Evolutionary conservation across 1,140 invertebrate genomes (phyloP), one percentile per base, ranked within the genome.

Genomic region (Drosophila aff.): DNA sequence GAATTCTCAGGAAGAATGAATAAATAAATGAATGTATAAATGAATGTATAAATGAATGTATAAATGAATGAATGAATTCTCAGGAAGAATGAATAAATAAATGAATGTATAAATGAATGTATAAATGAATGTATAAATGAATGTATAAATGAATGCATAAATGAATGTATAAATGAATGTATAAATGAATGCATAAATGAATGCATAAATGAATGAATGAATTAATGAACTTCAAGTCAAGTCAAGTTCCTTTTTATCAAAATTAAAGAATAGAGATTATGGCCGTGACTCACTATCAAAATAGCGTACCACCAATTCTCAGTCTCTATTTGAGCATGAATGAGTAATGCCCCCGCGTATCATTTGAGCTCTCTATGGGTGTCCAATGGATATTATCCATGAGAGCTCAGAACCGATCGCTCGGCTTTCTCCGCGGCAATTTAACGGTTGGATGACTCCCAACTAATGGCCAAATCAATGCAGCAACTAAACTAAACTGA

Each of bases 401-500:
- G 7, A 53, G 26, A 53, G 26, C 10, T 41, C 50, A 16, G 61
- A 64, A n/a, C 52, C 57, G 16, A 63, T 66, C 28, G 40, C 40
- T 31, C 23, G 43, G 59, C 64, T 66, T 64, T 66, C 64, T 63
- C 64, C 61, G 23, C n/a, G 18, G n/a, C 43, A 64, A 64, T 74
- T 64, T 49, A 64, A 64, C 58, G 69, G 69, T 41, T 33, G 73
- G 33, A 9, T 16, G 23, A 53, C 7, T 13, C 23, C 16, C 18
- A 13, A 33, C 28, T 18, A 65, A 62, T 53, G 49, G 47, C 43
- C 36, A 76, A 76, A 66, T 75, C 74, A 76, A 66, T 75, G 72
- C 53, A 73, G 11, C 50, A 36, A 73, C 15, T 46, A n/a, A 18
- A 18, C 31, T 41, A 73, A 47, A 53, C 40, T 33, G 6, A n/a